Evolutionary conservation across 2,113 vertebrate genomes (phyloP), one percentile per base, ranked within the genome.

Genomic region (Hyperopisus bebe): DNA sequence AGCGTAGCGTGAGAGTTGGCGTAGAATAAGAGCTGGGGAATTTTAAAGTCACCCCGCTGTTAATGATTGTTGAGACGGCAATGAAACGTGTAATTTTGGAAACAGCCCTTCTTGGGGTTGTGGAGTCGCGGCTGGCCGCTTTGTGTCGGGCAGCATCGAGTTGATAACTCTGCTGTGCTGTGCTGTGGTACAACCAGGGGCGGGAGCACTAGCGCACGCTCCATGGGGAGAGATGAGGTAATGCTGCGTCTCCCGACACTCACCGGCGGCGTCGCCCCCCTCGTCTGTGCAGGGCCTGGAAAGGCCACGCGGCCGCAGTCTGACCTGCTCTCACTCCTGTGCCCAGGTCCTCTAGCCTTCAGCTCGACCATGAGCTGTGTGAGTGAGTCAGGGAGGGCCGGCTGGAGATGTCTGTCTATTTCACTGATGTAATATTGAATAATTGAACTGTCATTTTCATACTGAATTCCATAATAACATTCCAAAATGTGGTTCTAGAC

Each of bases 211-310:
- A 70, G 62, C n/a, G 13, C 35, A 42, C 10, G 74, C 90, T 85
- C 89, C 89, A 51, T 82, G 66, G 44, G 82, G 86, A 92, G 90
- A 86, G 86, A 92, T 95, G 92, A 95, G 70, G 90, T 95, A 92
- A 95, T 92, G 47, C 89, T 86, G 92, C 90, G 84, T 51, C 46
- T 88, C 70, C 62, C 74, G 13, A 9, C 66, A 5, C 50, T 35
- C 82, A 17, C 39, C 15, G 11, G 15, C 13, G 62, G 58, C 6
- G 39, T n/a, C 86, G 84, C 47, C 88, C 15, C 15, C 89, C 85
- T 82, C 83, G 62, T 27, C 35, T 77, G 62, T 77, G n/a, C 66
- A 3, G 88, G 7, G n/a, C 46, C n/a, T 46, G 46, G 44, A 53
- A 39, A 3, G 85, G 35, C 10, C 85, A 21, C 27, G 15, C 55